Base-by-base conservation (phyloP, 35 echinoderm and acorn worm genomes). In the Holothuria glaberrima region DNA sequence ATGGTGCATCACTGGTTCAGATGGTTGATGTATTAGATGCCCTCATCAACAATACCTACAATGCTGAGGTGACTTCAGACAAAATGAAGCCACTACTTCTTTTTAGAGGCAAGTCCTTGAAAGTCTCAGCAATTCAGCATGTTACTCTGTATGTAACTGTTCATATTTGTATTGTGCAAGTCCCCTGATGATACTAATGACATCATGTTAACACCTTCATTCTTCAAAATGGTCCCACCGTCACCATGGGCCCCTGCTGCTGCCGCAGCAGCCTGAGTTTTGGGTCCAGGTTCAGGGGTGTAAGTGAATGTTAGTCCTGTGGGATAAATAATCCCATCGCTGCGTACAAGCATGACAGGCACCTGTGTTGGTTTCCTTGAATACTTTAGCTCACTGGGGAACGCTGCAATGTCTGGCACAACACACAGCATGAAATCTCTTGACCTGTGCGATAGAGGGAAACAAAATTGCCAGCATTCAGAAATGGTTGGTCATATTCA, bases 321-420 rank as follows among this genome's bases (percentile, higher is more conserved):
- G 30, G 96, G 96, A 82, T 94, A 98, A 88, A 98, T 98, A 58
- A 98, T 95, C 24, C 96, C 96, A 70, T 98, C 96, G 16, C 90
- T 90, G 16, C 96, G 72, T 6, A 98, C 96, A 29, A 98, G 68
- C 76, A 88, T 95, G 73, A 98, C 94, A 25, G 94, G 94, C 1
- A 98, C 96, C 85, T 98, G 96, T 25, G 96, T 98, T 19, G 96
- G 93, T 46, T 88, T 82, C 16, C 94, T 81, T 10, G 94, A 89
- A 82, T 91, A 98, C 45, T 91, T 66, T 82, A 94, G 92, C 33
- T 94, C 96, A 14, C 93, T 88, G 41, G 88, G 83, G 68, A 98
- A 89, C n/a, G 96, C 93, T 88, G 96, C 94, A 67, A 98, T 98
- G 28, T 98, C 96, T 12, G 96, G 96, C 4, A 98, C 96, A 30